Evolutionary conservation across 2,888 invertebrate species (phyloP), one percentile per base, ranked within the genome.

Genomic region (Scelioninae gen. 1): DNA sequence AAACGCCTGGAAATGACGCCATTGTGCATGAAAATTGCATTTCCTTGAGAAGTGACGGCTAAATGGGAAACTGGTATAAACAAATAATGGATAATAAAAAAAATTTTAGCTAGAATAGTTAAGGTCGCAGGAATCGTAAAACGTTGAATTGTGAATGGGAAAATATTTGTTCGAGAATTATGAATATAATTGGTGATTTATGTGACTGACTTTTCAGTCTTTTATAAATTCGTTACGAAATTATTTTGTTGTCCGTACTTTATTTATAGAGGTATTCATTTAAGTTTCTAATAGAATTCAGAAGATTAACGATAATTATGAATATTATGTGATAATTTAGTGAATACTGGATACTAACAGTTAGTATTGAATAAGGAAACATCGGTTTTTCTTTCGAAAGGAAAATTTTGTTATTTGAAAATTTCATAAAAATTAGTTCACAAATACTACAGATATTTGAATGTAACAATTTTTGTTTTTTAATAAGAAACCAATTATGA

Each of bases 1-100:
- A 58, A 51, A 66, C 29, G 13, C 23, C 13, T 15, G 11, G 15
- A 49, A 74, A 5, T 32, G 53, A 56, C 43, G 32, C n/a, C n/a
- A 51, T 58, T 65, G 34, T 66, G 66, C 66, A 68, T 45, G 68
- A 53, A 60, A 75, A 80, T 68, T 69, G 80, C 69, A 75, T 80
- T 80, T 74, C 69, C 75, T 71, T 72, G 65, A 72, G 31, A 55
- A 45, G 38, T 31, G 9, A 38, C 56, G 29, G 43, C 58, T 9
- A 69, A 34, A 47, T 45, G 32, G 58, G 31, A 66, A 62, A 45
- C 68, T 45, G 32, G 11, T 47, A 29, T 40, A 63, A 66, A 75
- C 40, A 63, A 78, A 38, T 75, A 53, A 75, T 63, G 43, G 38
- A 15, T 9, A n/a, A 40, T 65, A 66, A 66, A 60, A 79, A 58